These are phyloP conservation scores for Drosophila bocqueti DNA, from an alignment of 1,140 invertebrate genomes.

Conservation along the genomic window DNA sequence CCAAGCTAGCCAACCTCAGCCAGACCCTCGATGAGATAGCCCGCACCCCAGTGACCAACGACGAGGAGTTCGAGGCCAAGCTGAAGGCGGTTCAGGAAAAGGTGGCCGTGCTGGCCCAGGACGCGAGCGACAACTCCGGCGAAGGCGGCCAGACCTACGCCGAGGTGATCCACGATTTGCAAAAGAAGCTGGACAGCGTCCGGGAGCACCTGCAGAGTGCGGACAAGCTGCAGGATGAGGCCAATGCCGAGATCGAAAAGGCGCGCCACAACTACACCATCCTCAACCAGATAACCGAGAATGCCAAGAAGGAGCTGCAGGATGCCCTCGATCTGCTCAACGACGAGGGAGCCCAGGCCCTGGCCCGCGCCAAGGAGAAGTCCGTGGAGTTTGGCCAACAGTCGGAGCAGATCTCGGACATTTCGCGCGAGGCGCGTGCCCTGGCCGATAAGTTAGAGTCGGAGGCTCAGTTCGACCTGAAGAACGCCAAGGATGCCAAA, in stretches of 20 bases:
- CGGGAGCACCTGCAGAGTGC: conserved; percentile 88
- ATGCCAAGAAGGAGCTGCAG: conserved; percentile 90
- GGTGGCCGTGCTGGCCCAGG: conserved; percentile 89
- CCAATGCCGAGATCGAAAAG: conserved; percentile 87
- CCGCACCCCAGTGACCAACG: conserved; percentile 94
- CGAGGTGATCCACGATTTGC: conserved; percentile 89
- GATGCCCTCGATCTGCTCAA: conserved; percentile 91
- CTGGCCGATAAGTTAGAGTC: conserved; percentile 91
- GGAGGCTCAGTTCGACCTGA: conserved; percentile 91
- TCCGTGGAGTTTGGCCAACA: conserved; percentile 95
- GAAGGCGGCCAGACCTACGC: conserved; percentile 88
- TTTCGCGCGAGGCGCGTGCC: conserved; percentile 93
- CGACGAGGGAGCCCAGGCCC: conserved; percentile 91
- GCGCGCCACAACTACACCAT: conserved; percentile 90
- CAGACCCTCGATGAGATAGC: conserved; percentile 86
- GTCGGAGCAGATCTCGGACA: conserved; percentile 95
- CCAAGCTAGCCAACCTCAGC: conserved; percentile 90
- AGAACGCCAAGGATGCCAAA: conserved; percentile 91
- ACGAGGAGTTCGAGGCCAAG: conserved; percentile 92
- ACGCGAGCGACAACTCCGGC: conserved; percentile 89
- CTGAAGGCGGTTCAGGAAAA: conserved; percentile 89
- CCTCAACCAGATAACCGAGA: conserved; percentile 90
- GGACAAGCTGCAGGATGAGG: conserved; percentile 87
- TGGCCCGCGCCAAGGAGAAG: conserved; percentile 92
- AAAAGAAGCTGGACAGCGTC: conserved; percentile 89